Base-by-base conservation (phyloP, 2,797 vertebrate species). In the Coregonus sp. region DNA sequence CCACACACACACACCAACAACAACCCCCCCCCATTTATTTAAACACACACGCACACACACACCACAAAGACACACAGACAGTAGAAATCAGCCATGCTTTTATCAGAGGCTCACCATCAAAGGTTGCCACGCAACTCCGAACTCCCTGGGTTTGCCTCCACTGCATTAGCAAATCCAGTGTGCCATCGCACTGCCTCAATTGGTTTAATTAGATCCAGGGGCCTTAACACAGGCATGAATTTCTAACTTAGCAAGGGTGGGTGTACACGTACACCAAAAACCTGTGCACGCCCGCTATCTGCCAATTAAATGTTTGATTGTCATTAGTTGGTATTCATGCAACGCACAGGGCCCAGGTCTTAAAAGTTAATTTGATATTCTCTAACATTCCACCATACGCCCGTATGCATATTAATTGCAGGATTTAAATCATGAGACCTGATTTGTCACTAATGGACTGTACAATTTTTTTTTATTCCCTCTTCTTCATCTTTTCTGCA, bases 181-280 rank as follows among this genome's bases (percentile, higher is more conserved):
- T 89, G 81, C 84, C 82, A 88, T 80, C 72, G 73, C 67, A 80
- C 86, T 88, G 80, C 87, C 89, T 90, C 86, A 85, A 90, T 87
- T 88, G 88, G 83, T 92, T 91, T 92, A 92, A 92, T 93, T 93
- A 92, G 90, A 92, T 90, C 86, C 81, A 89, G 89, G 81, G 87
- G 84, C 89, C 86, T 90, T 86, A 89, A 91, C 87, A 81, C 84
- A 5, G 74, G 88, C 82, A 88, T 91, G 89, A 86, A 92, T 92
- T 92, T 92, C 90, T 92, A 92, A 92, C 86, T 83, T 84, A 50
- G 77, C 81, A 78, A 76, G 80, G 82, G 85, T 84, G 84, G 4
- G 72, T 88, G 81, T n/a, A 80, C 66, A 74, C 83, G 84, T 77
- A 84, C 76, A 82, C 78, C 59, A 4, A 85, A 88, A 86, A 83